Conservation (phyloP, 2,113 vertebrate genomes). For the Caretta caretta region DNA sequence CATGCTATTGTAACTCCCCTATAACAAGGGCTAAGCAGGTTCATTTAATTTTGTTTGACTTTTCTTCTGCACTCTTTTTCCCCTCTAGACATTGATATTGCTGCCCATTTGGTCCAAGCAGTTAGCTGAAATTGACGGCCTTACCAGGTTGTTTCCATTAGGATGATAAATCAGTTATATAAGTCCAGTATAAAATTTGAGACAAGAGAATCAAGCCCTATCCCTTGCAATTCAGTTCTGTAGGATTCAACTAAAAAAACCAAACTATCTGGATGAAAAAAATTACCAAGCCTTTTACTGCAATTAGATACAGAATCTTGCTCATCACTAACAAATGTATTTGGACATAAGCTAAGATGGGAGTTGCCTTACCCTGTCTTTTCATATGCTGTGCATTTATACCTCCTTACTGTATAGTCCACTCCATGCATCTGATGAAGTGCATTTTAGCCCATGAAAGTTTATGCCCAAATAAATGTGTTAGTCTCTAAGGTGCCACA, state of each 20-base stretch:
- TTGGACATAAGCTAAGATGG: no score
- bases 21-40: neutral
- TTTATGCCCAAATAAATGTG: no score
- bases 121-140: neutral
- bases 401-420: no score
- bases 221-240: neutral
- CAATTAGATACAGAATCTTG: neutral
- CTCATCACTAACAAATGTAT: neutral
- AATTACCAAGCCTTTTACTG: neutral
- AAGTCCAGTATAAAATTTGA: neutral
- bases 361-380: no score
- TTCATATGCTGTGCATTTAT: no score
- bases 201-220: neutral
- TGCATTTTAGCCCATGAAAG: no score
- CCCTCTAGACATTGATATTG: neutral
- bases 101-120: neutral
- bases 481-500: no score
- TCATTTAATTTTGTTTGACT: neutral
- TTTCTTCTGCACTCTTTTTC: neutral
- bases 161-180: neutral
- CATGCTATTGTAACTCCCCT: neutral
- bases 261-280: fast-evolving
- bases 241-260: neutral
- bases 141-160: neutral
- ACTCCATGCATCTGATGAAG: no score